These are phyloP conservation scores for Pyrgus malvae DNA, from an alignment of 2,888 invertebrate species.

Conservation along the genomic window DNA sequence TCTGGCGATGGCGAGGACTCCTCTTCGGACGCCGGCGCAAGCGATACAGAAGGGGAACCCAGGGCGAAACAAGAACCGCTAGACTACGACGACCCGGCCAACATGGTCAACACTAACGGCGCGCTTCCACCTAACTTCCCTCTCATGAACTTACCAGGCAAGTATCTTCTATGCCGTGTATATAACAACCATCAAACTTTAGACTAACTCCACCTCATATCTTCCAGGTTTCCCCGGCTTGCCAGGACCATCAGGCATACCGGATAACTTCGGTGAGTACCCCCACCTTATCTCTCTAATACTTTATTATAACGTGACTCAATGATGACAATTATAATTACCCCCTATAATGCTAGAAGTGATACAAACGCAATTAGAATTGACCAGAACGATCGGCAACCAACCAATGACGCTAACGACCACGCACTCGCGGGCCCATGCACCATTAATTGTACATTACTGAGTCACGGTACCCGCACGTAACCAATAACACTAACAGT, in stretches of 20 bases:
- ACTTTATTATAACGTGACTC: conserved; percentile 50
- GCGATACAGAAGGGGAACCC: conserved; percentile 84
- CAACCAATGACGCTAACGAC: conserved; percentile 50
- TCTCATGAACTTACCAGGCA: conserved; percentile 89
- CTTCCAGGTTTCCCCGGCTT: conserved; percentile 86
- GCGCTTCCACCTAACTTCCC: conserved; percentile 88
- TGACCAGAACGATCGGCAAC: conserved; percentile 45
- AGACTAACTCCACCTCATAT: conserved; percentile 3
- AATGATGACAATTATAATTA: conserved; percentile 41
- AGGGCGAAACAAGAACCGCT: conserved; percentile 88
- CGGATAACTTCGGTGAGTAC: conserved; percentile 91
- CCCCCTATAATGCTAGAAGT: conserved; percentile 37
- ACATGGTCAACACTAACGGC: conserved; percentile 84
- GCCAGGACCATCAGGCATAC: conserved; percentile 93
- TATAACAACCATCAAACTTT: too few species aligned
- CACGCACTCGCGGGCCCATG: conserved; percentile 36
- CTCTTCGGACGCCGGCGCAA: conserved; percentile 91
- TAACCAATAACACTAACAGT: conserved; percentile 66
- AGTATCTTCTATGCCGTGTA: neutral
- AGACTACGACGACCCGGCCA: conserved; percentile 86
- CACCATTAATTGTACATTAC: conserved; percentile 69
- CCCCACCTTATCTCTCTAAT: conserved; percentile 43
- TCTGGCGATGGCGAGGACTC: conserved; percentile 89
- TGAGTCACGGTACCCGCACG: conserved; percentile 62
- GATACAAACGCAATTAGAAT: conserved; percentile 49